Evolutionary conservation across 2,113 vertebrate species (phyloP).

Genomic region (Apodemus sylvaticus): DNA sequence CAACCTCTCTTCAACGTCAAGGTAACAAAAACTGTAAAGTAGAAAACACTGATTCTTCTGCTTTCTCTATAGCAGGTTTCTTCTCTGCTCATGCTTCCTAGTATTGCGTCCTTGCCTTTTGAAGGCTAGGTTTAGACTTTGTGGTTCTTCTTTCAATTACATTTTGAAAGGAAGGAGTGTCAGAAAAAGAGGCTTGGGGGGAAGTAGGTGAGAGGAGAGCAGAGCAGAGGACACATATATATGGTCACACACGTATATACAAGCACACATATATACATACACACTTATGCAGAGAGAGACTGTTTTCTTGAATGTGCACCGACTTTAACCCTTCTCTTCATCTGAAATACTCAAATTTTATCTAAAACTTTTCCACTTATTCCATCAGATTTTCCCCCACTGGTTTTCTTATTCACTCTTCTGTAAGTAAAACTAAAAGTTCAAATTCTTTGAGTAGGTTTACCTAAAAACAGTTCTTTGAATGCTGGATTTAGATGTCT

Average conservation of each 20-base stretch:
- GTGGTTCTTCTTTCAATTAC: slow-evolving; percentile 66
- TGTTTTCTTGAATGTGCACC: slow-evolving; percentile 60
- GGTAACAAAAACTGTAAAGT: slow-evolving; percentile 16
- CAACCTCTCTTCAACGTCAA: slow-evolving; percentile 45
- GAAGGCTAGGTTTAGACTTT: slow-evolving; percentile 42
- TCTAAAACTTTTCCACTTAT: slow-evolving; percentile 45
- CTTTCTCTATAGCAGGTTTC: slow-evolving; percentile 76
- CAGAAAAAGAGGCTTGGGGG: background rate
- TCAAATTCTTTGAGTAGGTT: slow-evolving; percentile 86
- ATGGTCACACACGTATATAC: background rate
- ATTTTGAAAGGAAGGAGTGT: background rate
- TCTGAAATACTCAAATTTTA: slow-evolving; percentile 56
- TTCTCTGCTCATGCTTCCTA: slow-evolving; percentile 78
- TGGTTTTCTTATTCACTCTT: slow-evolving; percentile 3
- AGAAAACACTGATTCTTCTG: slow-evolving; percentile 88
- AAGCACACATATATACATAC: background rate
- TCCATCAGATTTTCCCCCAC: slow-evolving; percentile 27
- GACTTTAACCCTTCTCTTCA: slow-evolving; percentile 27
- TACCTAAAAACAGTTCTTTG: slow-evolving; percentile 85
- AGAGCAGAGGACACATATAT: background rate
- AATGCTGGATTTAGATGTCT: slow-evolving; percentile 18
- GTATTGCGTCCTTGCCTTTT: slow-evolving; percentile 76
- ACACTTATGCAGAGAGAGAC: background rate
- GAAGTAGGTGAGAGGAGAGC: background rate
- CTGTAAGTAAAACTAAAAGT: slow-evolving; percentile 44